A percentile compares a stretch with the other conserved stretches of the same genome.
Evolutionary conservation across 2,113 vertebrate species (phyloP).

Genomic region (Myotis lucifugus): DNA sequence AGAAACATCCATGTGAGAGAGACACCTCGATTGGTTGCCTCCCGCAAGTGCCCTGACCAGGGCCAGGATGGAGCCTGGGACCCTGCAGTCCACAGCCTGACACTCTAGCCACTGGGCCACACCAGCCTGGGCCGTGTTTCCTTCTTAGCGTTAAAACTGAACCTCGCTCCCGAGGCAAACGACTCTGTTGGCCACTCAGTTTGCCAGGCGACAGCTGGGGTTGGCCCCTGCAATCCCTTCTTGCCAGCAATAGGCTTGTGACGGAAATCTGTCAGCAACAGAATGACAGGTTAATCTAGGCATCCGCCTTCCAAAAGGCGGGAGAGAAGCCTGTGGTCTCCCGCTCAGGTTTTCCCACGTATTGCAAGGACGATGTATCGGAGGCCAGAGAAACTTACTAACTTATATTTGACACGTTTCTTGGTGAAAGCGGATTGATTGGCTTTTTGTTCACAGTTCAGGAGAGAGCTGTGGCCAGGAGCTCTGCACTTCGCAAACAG

Average conservation of each 20-base stretch:
- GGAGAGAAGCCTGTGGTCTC: neutral
- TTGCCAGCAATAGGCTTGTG: neutral
- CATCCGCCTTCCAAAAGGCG: neutral
- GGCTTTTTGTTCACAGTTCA: slow-evolving; percentile 12
- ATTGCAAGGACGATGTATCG: neutral
- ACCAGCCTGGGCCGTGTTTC: no score
- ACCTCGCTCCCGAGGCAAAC: neutral
- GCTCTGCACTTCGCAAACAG: slow-evolving; percentile 24
- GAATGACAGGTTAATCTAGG: neutral
- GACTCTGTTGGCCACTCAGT: neutral
- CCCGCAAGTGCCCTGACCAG: no score
- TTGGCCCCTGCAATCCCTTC: neutral
- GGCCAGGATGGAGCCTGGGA: no score
- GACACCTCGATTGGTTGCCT: no score
- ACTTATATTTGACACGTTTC: slow-evolving; percentile 51
- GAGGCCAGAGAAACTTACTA: slow-evolving; percentile 35
- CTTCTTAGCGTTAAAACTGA: neutral
- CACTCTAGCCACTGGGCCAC: no score
- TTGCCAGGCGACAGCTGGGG: neutral
- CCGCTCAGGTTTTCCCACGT: neutral
- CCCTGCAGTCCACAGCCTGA: no score
- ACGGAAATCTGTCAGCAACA: slow-evolving; percentile 59
- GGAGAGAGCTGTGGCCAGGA: neutral
- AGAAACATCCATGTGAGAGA: no score
- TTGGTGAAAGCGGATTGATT: slow-evolving; percentile 48